These are phyloP conservation scores for Enteromius paludinosus DNA, from an alignment of 2,797 vertebrate species.

Conservation along the genomic window DNA sequence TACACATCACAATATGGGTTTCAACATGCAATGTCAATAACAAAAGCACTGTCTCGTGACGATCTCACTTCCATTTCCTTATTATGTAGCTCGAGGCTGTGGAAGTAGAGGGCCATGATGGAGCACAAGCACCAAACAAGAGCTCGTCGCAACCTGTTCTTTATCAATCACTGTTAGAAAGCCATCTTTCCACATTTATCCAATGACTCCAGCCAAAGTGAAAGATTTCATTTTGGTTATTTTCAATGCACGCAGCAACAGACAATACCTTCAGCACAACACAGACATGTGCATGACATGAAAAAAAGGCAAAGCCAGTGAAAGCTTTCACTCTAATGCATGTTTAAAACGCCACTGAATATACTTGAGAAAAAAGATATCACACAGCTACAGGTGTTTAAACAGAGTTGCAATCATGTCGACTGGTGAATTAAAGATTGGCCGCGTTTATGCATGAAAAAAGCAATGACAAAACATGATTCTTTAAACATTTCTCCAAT, in stretches of 20 bases:
- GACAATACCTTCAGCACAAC: not conserved
- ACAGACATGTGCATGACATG: not conserved
- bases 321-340: not conserved
- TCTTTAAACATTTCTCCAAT: not conserved
- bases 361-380: not conserved
- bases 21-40: constrained; percentile 70
- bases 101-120: constrained; percentile 66
- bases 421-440: not conserved
- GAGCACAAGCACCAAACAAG: constrained; percentile 37
- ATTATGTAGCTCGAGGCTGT: constrained; percentile 78
- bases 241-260: not conserved
- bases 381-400: constrained; percentile 17
- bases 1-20: constrained; percentile 62
- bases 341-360: not conserved
- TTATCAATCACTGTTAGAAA: constrained; percentile 14
- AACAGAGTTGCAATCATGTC: not conserved
- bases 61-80: constrained; percentile 83
- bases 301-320: not conserved
- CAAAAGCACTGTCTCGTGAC: constrained; percentile 77
- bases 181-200: not conserved
- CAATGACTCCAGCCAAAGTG: not conserved
- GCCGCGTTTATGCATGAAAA: not conserved
- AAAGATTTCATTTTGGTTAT: not conserved
- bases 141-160: constrained; percentile 17
- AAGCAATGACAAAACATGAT: not conserved